phyloP scores from a whole-genome alignment of 2,113 vertebrate genomes.

The Ptilonorhynchus violaceus region DNA sequence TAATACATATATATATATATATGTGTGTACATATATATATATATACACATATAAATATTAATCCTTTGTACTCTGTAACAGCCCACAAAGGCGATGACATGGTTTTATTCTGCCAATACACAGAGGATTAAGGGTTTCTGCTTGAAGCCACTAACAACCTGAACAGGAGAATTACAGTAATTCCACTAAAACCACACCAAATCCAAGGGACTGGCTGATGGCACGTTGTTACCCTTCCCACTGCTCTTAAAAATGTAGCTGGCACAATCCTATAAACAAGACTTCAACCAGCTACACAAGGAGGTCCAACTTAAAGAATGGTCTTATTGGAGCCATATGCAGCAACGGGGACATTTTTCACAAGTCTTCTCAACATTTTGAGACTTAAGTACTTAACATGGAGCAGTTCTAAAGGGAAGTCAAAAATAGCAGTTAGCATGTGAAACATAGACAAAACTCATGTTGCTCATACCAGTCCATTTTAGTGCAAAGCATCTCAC shows the following conservation, averaged over 20 bases:
- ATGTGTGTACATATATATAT: no score
- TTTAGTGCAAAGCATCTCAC: background rate
- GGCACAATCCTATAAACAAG: background rate
- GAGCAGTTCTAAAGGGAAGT: background rate
- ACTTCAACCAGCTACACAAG: background rate
- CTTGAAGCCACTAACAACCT: constrained; percentile 21
- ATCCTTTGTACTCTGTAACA: background rate
- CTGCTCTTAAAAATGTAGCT: background rate
- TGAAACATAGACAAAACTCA: background rate
- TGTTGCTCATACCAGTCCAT: background rate
- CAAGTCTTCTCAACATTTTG: background rate
- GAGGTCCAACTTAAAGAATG: background rate
- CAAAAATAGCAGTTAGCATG: background rate
- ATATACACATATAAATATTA: background rate
- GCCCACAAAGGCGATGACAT: constrained; percentile 11
- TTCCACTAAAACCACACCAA: constrained; percentile 21
- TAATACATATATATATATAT: background rate
- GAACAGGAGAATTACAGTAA: constrained; percentile 43
- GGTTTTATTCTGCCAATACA: constrained; percentile 47
- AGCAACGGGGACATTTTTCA: background rate
- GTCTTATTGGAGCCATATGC: background rate
- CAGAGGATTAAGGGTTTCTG: constrained; percentile 49
- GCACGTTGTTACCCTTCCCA: background rate
- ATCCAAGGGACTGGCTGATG: background rate
- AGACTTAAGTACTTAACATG: background rate